Evolutionary conservation across 2,797 vertebrate genomes (phyloP), one percentile per base, ranked within the genome.

Genomic region (Centroberyx gerrardi): DNA sequence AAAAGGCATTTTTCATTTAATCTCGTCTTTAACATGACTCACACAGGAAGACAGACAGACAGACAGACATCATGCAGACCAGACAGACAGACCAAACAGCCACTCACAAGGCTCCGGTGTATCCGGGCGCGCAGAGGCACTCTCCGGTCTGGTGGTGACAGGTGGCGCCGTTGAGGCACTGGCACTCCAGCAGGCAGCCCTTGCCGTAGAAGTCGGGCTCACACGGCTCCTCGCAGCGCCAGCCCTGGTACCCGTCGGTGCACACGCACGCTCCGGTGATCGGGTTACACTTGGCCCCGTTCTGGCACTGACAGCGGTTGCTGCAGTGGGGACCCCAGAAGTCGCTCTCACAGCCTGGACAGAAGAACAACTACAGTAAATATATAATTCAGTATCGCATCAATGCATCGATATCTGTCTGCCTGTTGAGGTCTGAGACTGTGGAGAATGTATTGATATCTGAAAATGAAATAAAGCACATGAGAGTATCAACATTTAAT

Each of bases 321-420:
- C 96, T 99, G 94, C 98, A 99, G 89, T 99, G 98, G 0, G 98
- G 97, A 0, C 98, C 98, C 98, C 98, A 99, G 92, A 98, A 96
- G 80, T 98, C 97, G 0, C 96, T 97, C 72, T 99, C 97, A 0
- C 98, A 99, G 27, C 97, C 98, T 99, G 94, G 27, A 75, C 8
- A 58, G n/a, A 64, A 55, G 18, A 2, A 10, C 31, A 48, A 5
- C 1, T 0, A 8, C 0, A 58, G 29, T 14, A 22, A 53, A 62
- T 7, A 2, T 0, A 10, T 22, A 42, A 42, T 40, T 52, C 44
- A 74, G 56, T 62, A 36, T 48, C 8, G 27, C n/a, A 22, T 9
- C n/a, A 5, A 58, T 60, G 18, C 67, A 18, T 54, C 9, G 3
- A 53, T 18, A 18, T 36, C 8, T 56, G 56, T 33, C 1, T 36